phyloP scores from a whole-genome alignment of 1,140 invertebrate genomes.

The Papilio dardanus region DNA sequence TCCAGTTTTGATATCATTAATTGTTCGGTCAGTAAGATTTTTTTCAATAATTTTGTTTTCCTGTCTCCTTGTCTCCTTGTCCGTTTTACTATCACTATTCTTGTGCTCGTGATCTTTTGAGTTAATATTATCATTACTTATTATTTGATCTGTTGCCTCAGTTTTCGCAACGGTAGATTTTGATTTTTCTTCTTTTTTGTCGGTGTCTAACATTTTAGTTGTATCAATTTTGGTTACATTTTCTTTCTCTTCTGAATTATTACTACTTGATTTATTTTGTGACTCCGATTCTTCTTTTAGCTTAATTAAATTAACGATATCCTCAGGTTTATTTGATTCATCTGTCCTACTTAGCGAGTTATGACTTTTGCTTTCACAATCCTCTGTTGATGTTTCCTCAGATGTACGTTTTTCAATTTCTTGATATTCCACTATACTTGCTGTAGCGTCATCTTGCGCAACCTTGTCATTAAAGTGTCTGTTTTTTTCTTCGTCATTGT shows the following conservation, averaged over 20 bases:
- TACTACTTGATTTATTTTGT: neutral
- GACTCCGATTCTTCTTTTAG: neutral
- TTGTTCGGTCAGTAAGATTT: slow-evolving; percentile 29
- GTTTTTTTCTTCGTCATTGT: neutral
- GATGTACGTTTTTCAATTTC: neutral
- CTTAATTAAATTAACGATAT: neutral
- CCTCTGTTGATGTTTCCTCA: neutral
- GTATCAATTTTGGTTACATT: neutral
- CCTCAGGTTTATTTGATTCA: neutral
- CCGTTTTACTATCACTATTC: slow-evolving; percentile 33
- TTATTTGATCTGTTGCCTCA: neutral
- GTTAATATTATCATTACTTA: neutral
- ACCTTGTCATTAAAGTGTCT: neutral
- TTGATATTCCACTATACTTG: neutral
- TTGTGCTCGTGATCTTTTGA: slow-evolving; percentile 50
- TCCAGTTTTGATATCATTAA: slow-evolving; percentile 26
- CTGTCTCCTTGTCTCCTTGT: slow-evolving; percentile 41
- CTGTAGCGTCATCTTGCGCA: neutral
- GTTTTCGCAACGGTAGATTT: neutral
- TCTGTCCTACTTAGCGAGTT: neutral
- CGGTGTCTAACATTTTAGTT: neutral
- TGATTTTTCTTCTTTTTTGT: neutral
- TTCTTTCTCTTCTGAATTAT: neutral
- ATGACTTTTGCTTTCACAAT: neutral
- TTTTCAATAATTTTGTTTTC: slow-evolving; percentile 5